phyloP scores from a whole-genome alignment of 2,797 vertebrate genomes.

The Nasua narica region DNA sequence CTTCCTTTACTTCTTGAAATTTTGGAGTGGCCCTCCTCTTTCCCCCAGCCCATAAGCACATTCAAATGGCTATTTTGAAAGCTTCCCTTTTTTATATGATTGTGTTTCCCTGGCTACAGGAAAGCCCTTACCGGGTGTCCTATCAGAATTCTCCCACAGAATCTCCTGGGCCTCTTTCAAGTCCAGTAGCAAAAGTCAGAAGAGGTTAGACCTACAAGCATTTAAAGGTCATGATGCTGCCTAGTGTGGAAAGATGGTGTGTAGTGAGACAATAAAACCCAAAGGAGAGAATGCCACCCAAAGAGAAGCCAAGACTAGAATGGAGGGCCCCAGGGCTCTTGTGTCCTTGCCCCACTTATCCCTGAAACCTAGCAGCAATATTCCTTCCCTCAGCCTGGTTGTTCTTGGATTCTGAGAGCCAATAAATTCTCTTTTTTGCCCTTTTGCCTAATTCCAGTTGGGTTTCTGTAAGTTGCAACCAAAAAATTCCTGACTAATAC shows the following conservation, averaged over 20 bases:
- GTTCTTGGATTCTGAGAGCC: constrained; percentile 57
- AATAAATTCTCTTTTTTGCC: constrained; percentile 55
- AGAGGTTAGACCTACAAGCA: background rate
- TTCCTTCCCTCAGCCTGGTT: constrained; percentile 16
- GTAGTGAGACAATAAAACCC: background rate
- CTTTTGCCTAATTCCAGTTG: constrained; percentile 62
- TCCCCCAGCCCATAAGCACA: background rate
- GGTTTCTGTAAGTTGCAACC: constrained; percentile 62
- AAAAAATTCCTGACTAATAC: constrained; percentile 54
- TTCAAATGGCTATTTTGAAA: background rate
- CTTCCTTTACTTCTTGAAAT: background rate
- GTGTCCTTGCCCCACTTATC: background rate
- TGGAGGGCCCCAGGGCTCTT: background rate
- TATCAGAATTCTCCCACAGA: background rate
- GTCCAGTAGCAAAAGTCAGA: background rate
- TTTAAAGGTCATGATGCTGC: background rate
- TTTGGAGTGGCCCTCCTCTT: background rate
- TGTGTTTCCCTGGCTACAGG: background rate
- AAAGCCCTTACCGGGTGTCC: background rate
- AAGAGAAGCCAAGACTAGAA: background rate
- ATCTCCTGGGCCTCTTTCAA: background rate
- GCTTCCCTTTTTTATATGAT: background rate
- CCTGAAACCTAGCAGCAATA: background rate
- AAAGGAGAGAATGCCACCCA: background rate
- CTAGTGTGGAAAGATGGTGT: background rate